These are phyloP conservation scores for Lepidochrysops patricia DNA, from an alignment of 2,888 invertebrate species.

Conservation along the genomic window DNA sequence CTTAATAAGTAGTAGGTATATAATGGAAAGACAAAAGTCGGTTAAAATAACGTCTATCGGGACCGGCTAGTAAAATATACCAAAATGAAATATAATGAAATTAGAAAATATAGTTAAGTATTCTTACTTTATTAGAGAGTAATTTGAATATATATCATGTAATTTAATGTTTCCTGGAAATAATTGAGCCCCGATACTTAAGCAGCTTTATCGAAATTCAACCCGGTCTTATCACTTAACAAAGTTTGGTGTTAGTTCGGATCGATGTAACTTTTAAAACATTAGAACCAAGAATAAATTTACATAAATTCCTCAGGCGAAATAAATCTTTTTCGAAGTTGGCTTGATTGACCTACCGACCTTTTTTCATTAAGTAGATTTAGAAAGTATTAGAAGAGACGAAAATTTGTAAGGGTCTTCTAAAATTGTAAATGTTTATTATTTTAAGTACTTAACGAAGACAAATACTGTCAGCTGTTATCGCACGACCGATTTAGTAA, in stretches of 20 bases:
- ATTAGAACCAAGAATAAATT: conserved; percentile 2
- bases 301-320: conserved; percentile 4
- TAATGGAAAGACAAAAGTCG: too few relatives aligned
- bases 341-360: not conserved
- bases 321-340: conserved; percentile 2
- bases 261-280: not conserved
- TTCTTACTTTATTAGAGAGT: too few relatives aligned
- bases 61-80: too few relatives aligned
- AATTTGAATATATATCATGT: too few relatives aligned
- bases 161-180: not conserved
- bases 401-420: not conserved
- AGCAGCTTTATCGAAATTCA: not conserved
- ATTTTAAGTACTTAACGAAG: too few relatives aligned
- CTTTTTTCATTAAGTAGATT: not conserved
- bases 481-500: too few relatives aligned
- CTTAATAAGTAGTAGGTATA: too few relatives aligned
- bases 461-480: too few relatives aligned
- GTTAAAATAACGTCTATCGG: too few relatives aligned
- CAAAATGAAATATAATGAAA: too few relatives aligned
- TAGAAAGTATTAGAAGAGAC: not conserved
- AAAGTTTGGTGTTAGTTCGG: not conserved
- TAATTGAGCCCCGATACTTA: not conserved
- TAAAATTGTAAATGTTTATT: too few relatives aligned
- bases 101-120: too few relatives aligned
- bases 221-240: not conserved